Percentiles rank a stretch among this genome's conserved stretches.
These are phyloP conservation scores for Melipona quadrifasciata DNA, from an alignment of 1,140 invertebrate species.

Conservation along the genomic window DNA sequence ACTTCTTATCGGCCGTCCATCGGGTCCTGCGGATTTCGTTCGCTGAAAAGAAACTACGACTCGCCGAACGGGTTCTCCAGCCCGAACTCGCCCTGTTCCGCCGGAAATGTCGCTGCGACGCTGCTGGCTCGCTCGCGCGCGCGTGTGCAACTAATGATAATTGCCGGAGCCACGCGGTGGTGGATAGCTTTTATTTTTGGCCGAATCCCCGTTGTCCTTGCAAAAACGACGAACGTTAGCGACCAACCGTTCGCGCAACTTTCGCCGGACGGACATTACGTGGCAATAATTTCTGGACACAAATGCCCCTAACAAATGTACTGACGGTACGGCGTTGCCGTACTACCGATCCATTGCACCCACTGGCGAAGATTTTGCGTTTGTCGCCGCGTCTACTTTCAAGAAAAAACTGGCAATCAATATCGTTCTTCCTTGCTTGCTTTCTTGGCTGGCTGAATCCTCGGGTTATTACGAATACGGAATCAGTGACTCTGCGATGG, in stretches of 20 bases:
- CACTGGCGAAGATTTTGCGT: conserved; percentile 17
- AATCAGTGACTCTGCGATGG: background rate
- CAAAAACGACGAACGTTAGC: conserved; percentile 71
- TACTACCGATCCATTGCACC: conserved; percentile 1
- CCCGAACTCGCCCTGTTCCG: conserved; percentile 56
- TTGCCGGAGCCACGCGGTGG: conserved; percentile 66
- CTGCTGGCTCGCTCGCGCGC: background rate
- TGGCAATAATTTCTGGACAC: conserved; percentile 64
- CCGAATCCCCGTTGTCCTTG: conserved; percentile 59
- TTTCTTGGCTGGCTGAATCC: background rate
- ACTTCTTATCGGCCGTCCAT: conserved; percentile 51
- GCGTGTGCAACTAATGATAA: conserved; percentile 76
- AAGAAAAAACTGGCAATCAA: background rate
- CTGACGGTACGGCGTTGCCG: conserved; percentile 5
- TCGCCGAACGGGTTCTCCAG: conserved; percentile 22
- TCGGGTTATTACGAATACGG: background rate
- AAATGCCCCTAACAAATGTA: conserved; percentile 60
- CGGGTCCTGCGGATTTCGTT: conserved; percentile 33
- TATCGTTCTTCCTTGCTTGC: background rate
- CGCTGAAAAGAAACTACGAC: conserved; percentile 37
- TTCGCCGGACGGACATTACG: conserved; percentile 61
- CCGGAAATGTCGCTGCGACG: conserved; percentile 45
- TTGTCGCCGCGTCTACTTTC: background rate
- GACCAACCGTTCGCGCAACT: conserved; percentile 47
- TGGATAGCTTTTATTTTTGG: conserved; percentile 71